phyloP scores from a whole-genome alignment of 2,888 invertebrate species.

The Acanthosepion esculentum region DNA sequence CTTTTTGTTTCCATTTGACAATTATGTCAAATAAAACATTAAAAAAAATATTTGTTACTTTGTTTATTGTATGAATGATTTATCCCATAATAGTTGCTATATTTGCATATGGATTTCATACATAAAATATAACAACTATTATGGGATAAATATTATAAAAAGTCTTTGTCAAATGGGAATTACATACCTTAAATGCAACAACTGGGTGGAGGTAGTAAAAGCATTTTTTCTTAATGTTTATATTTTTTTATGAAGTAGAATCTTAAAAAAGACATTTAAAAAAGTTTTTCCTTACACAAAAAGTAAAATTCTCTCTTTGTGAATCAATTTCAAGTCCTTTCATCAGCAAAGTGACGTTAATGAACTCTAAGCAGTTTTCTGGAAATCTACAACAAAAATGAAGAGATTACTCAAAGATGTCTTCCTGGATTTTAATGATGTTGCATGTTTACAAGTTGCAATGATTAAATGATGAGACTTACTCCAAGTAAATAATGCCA shows the following conservation, averaged over 20 bases:
- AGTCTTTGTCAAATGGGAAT: no score
- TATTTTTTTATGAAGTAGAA: neutral
- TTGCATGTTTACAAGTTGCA: neutral
- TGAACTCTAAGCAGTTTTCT: neutral
- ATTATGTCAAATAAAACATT: no score
- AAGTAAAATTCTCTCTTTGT: neutral
- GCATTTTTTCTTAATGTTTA: no score
- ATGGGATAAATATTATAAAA: no score
- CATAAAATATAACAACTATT: no score
- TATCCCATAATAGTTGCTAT: no score
- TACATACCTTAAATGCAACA: no score
- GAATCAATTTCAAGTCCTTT: neutral
- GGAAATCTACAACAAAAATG: neutral
- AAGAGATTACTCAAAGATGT: neutral
- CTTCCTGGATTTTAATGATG: neutral
- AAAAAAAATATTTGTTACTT: no score
- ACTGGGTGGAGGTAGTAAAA: no score
- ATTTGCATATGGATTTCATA: no score
- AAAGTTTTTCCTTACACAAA: neutral
- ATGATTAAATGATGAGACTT: neutral
- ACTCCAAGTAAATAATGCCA: neutral
- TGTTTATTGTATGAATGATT: no score
- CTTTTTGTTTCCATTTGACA: no score
- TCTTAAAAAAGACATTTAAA: neutral
- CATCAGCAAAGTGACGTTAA: neutral